Percentiles rank a stretch among this genome's conserved stretches.
Conservation (phyloP, 2,888 invertebrate genomes). For the Ormia ochracea region DNA sequence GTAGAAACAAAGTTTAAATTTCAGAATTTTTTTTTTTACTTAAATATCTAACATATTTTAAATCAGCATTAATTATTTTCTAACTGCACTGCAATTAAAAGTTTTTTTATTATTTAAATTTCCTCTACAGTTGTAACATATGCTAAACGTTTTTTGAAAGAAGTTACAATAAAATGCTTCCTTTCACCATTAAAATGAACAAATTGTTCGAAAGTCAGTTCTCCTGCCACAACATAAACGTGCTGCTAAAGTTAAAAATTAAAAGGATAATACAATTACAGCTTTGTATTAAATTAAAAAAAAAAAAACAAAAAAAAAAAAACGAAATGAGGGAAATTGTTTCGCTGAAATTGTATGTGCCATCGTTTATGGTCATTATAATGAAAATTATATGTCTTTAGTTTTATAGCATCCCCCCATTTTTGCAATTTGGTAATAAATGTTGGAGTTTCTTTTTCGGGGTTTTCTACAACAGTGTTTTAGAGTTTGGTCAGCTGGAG, state of each 20-base stretch:
- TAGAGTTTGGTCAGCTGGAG: background rate
- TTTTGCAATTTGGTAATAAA: conserved; percentile 17
- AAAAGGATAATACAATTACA: conserved; percentile 30
- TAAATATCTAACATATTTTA: background rate
- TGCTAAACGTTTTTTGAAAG: conserved; percentile 12
- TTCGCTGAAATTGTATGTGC: conserved; percentile 33
- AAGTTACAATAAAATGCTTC: background rate
- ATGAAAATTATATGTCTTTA: conserved; percentile 47
- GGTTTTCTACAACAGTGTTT: too few relatives aligned
- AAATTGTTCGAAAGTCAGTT: conserved; percentile 21
- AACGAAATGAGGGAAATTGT: background rate
- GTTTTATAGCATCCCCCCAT: conserved; percentile 21
- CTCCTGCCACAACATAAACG: conserved; percentile 26
- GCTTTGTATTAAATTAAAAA: background rate
- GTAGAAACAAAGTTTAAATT: too few relatives aligned
- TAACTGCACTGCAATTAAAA: conserved; percentile 70
- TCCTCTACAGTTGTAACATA: conserved; percentile 29
- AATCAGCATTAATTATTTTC: conserved; percentile 57
- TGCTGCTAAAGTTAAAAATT: conserved; percentile 18
- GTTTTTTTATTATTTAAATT: conserved; percentile 40
- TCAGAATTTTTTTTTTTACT: background rate
- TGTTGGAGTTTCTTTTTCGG: background rate
- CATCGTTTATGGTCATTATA: conserved; percentile 47
- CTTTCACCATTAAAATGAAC: conserved; percentile 1
- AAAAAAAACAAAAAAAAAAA: background rate